Conservation (phyloP, 2,113 vertebrate genomes). For the Microtus montanus region DNA sequence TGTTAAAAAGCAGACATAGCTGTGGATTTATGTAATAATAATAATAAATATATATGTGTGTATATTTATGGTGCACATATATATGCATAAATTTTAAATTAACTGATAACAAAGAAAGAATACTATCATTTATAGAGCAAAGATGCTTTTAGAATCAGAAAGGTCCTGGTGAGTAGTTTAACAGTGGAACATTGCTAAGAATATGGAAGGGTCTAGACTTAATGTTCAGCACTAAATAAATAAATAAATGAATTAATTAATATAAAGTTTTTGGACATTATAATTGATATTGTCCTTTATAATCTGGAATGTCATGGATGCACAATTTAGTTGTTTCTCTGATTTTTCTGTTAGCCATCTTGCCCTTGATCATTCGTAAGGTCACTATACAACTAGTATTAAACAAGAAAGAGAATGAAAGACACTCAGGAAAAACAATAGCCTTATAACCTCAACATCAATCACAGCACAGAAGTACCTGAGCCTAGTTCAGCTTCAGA, state of each 20-base stretch:
- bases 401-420: neutral
- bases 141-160: neutral
- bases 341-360: neutral
- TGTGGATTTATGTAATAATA: neutral
- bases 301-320: neutral
- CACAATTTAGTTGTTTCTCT: neutral
- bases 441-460: neutral
- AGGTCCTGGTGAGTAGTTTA: neutral
- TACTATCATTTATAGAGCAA: neutral
- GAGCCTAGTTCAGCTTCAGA: neutral
- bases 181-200: neutral
- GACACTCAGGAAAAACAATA: neutral
- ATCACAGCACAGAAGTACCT: neutral
- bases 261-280: neutral
- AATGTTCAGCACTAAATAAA: neutral
- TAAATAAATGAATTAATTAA: neutral
- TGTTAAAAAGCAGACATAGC: neutral
- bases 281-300: neutral
- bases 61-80: neutral
- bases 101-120: neutral
- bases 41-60: too few species aligned
- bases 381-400: neutral
- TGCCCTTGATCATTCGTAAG: neutral
- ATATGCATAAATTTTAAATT: neutral
- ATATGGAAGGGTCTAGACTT: too few species aligned